Evolutionary conservation across 2,113 vertebrate species (phyloP), one percentile per base, ranked within the genome.

Genomic region (Nothobranchius kuhntae): DNA sequence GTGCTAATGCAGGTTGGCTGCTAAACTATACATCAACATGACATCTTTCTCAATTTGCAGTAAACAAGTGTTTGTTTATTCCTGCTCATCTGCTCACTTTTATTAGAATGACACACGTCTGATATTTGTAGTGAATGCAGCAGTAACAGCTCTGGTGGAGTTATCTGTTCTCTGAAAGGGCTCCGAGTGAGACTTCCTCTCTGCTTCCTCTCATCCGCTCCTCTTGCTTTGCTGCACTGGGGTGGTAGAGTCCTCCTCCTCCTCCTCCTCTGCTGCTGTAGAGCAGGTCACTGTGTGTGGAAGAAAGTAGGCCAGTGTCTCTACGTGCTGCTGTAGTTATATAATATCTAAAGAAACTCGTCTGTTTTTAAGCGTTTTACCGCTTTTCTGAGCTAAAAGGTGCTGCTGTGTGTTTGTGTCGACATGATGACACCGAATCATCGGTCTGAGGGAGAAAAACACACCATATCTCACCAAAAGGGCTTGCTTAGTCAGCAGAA

Each of bases 291-390:
- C 83, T 85, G 81, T 82, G 81, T 82, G 62, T 82, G 75, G 53
- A 65, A 68, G 75, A 88, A 92, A 91, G 78, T 92, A 89, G 92
- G 91, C 79, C 91, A 92, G 75, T 79, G 73, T 85, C 84, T 84
- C 72, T 71, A 65, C 81, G 38, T 40, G 38, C 38, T 3, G 71
- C 76, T 82, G 68, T 77, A 81, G 83, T 93, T 92, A 92, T 89
- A 90, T 91, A 92, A 91, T 59, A 58, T 50, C 58, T 61, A 54
- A 47, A 82, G 75, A 84, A 84, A 75, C 51, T 24, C 71, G 38
- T 53, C 52, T 64, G 73, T 79, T 82, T 72, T 2, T 46, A 46
- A 45, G 54, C 6, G 38, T 65, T 82, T 74, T 44, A 17, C 2
- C 24, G 12, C 14, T 53, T 61, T 53, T 13, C 36, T n/a, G 59